Percentiles rank a stretch among this genome's conserved stretches.
Evolutionary conservation across 2,888 invertebrate genomes (phyloP).

Genomic region (Agrotis exclamationis): DNA sequence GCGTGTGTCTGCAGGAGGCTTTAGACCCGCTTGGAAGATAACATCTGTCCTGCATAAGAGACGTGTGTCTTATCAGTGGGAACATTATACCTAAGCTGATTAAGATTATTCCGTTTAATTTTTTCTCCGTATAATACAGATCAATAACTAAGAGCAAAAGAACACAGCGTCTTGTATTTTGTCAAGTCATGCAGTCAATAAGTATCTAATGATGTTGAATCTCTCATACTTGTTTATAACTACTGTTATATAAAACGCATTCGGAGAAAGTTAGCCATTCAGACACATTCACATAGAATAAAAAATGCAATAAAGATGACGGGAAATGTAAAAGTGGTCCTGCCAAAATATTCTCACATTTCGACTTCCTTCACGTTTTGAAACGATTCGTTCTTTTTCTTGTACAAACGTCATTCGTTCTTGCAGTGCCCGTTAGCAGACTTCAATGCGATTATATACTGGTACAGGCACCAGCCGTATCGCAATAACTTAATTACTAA

Average conservation of each 20-base stretch:
- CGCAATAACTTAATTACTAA: constrained; percentile 65
- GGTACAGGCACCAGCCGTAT: constrained; percentile 40
- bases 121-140: background rate
- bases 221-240: background rate
- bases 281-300: background rate
- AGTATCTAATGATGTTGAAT: background rate
- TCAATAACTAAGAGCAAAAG: background rate
- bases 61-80: background rate
- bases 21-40: background rate
- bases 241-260: background rate
- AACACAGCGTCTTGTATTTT: constrained; percentile 2
- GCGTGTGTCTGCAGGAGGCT: no score
- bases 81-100: background rate
- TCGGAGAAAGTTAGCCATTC: constrained; percentile 30
- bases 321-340: constrained; percentile 26
- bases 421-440: constrained; percentile 24
- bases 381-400: background rate
- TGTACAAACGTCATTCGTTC: constrained; percentile 6
- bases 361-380: constrained; percentile 28
- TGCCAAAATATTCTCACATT: constrained; percentile 16
- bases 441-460: constrained; percentile 53
- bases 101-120: background rate
- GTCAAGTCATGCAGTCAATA: constrained; percentile 5
- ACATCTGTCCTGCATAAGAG: background rate
- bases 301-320: constrained; percentile 16